Evolutionary conservation across 2,888 invertebrate genomes (phyloP).

Genomic region (Hypomecis punctinalis): DNA sequence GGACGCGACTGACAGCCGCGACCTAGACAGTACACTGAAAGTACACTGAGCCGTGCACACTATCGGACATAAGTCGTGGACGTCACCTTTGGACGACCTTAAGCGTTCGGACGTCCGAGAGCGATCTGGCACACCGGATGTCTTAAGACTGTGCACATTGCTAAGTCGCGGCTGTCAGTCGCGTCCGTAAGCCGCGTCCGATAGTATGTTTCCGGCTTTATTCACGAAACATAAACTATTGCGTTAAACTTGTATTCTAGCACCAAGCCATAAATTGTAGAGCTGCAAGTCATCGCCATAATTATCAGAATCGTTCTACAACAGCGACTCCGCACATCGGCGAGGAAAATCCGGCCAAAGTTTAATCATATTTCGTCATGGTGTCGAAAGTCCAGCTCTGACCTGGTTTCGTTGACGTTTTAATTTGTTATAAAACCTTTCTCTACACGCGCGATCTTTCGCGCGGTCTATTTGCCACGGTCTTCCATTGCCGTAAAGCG

Average conservation of each 20-base stretch:
- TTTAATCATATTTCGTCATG: constrained; percentile 12
- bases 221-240: not conserved
- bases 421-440: not conserved
- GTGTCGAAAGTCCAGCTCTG: constrained; percentile 19
- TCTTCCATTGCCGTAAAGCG: not conserved
- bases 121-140: too few relatives aligned
- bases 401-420: not conserved
- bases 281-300: not conserved
- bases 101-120: too few relatives aligned
- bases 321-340: constrained; percentile 2
- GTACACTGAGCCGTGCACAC: too few relatives aligned
- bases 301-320: not conserved
- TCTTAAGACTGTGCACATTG: too few relatives aligned
- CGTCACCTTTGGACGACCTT: too few relatives aligned
- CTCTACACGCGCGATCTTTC: constrained; percentile 4
- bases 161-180: too few relatives aligned
- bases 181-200: too few relatives aligned
- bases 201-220: too few relatives aligned
- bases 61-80: too few relatives aligned
- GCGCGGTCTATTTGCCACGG: not conserved
- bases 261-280: not conserved
- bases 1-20: too few relatives aligned
- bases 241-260: not conserved
- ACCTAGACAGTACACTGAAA: too few relatives aligned
- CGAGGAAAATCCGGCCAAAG: constrained; percentile 5